phyloP scores from a whole-genome alignment of 2,888 invertebrate species.

The Drosophila pseudotakahashii region DNA sequence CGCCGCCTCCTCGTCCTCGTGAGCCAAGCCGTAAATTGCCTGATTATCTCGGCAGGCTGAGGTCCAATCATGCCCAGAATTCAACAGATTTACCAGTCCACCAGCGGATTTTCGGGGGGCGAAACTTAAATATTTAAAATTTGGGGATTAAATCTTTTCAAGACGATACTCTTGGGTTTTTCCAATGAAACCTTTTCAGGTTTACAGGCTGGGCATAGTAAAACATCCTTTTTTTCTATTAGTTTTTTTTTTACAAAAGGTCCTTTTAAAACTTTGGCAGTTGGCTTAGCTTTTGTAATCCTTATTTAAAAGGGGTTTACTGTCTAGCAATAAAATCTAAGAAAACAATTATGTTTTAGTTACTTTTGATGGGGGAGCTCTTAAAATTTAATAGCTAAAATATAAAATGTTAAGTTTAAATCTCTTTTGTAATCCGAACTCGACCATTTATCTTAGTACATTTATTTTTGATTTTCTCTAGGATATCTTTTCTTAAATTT shows the following conservation, averaged over 20 bases:
- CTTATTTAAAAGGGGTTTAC: not conserved
- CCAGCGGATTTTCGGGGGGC: conserved; percentile 3
- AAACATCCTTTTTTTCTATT: not conserved
- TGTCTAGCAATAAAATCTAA: not conserved
- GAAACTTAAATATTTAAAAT: conserved; percentile 21
- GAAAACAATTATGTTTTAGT: not conserved
- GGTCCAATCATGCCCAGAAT: conserved; percentile 9
- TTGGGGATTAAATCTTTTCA: conserved; percentile 11
- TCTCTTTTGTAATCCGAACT: not conserved
- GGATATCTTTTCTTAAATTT: not conserved
- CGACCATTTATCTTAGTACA: not conserved
- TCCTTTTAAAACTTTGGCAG: not conserved
- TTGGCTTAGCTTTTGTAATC: not conserved
- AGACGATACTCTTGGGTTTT: not conserved
- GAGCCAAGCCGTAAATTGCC: conserved; percentile 54
- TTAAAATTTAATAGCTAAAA: not conserved
- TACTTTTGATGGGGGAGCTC: not conserved
- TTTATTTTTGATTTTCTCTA: not conserved
- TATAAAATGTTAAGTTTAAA: no score
- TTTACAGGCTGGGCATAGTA: conserved; percentile 9
- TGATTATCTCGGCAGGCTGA: conserved; percentile 46
- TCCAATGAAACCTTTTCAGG: conserved; percentile 7
- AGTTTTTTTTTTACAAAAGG: not conserved
- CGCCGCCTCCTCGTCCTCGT: not conserved
- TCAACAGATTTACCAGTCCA: not conserved